phyloP scores from a whole-genome alignment of 2,888 invertebrate genomes.

The Tortrix viridana region DNA sequence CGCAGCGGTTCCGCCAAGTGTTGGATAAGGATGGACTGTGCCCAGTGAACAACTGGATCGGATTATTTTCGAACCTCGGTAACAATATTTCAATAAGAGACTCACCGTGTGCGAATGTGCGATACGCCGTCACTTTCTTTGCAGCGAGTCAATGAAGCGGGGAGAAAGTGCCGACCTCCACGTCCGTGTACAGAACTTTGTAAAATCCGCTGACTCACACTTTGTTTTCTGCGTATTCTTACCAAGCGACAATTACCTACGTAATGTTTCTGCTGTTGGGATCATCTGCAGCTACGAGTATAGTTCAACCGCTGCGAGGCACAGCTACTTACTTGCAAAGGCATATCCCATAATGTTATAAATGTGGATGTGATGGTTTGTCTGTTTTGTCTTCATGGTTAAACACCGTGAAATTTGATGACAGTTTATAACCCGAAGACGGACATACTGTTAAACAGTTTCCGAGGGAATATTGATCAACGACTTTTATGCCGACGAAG shows the following conservation, averaged over 20 bases:
- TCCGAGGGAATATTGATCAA: too few species aligned
- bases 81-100: slow-evolving; percentile 42
- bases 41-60: slow-evolving; percentile 24
- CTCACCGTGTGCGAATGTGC: slow-evolving; percentile 55
- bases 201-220: slow-evolving; percentile 77
- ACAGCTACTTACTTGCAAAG: too few species aligned
- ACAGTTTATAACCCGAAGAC: too few species aligned
- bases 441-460: too few species aligned
- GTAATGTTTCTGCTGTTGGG: background rate
- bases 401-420: too few species aligned
- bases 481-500: too few species aligned
- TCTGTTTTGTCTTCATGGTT: too few species aligned
- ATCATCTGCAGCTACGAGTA: too few species aligned
- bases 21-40: slow-evolving; percentile 21
- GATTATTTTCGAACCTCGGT: slow-evolving; percentile 32
- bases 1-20: slow-evolving; percentile 17
- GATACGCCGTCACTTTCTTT: slow-evolving; percentile 76
- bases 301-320: too few species aligned
- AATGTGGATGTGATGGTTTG: too few species aligned
- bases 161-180: slow-evolving; percentile 80
- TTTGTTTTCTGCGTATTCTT: slow-evolving; percentile 26
- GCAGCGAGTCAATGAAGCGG: slow-evolving; percentile 81
- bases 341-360: too few species aligned
- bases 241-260: background rate
- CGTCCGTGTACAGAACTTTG: slow-evolving; percentile 72